Conservation (phyloP, 2,797 vertebrate genomes). For the Gymnoscopelus braueri region DNA sequence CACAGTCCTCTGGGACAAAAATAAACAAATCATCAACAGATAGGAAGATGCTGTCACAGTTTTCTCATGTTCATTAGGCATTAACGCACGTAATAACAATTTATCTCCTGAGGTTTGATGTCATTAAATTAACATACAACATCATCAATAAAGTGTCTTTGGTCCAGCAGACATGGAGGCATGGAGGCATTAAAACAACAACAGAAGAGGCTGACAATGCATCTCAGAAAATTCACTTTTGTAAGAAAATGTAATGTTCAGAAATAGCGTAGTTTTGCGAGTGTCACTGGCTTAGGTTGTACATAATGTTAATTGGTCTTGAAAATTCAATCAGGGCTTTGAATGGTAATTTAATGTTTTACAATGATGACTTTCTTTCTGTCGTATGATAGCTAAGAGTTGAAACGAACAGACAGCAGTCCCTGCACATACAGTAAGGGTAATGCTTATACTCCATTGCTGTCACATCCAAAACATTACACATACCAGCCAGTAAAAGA, state of each 20-base stretch:
- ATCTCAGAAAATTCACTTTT: conserved; percentile 31
- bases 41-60: conserved; percentile 55
- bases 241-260: neutral
- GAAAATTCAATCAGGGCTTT: too few species aligned
- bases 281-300: too few species aligned
- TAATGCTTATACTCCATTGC: too few species aligned
- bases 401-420: neutral
- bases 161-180: conserved; percentile 31
- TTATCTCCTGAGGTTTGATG: conserved; percentile 64
- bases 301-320: too few species aligned
- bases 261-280: neutral
- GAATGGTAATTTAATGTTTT: too few species aligned
- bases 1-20: conserved; percentile 31
- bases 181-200: conserved; percentile 38
- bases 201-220: conserved; percentile 21
- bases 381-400: neutral
- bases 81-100: conserved; percentile 55
- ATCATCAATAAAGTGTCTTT: conserved; percentile 62
- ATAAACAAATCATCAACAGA: conserved; percentile 39
- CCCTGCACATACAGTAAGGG: too few species aligned
- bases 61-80: conserved; percentile 47
- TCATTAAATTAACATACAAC: conserved; percentile 58
- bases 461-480: too few species aligned
- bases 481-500: too few species aligned
- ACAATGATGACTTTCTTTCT: neutral